These are phyloP conservation scores for Oreochromis niloticus DNA, from an alignment of 2,113 vertebrate genomes.

Conservation along the genomic window DNA sequence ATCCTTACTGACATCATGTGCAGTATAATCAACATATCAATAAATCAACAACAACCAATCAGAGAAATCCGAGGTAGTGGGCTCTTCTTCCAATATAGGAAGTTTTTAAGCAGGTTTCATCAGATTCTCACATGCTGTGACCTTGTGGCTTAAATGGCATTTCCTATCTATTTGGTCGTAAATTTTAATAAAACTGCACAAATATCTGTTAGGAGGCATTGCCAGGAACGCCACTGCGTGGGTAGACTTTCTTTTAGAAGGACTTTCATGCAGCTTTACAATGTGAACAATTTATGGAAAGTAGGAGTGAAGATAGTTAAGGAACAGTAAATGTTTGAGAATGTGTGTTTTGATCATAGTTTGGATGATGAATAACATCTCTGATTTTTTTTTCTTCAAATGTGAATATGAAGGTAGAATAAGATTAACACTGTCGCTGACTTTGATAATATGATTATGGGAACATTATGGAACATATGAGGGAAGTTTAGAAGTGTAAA, in stretches of 20 bases:
- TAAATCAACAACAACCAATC: neutral
- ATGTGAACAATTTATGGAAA: neutral
- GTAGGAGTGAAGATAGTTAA: neutral
- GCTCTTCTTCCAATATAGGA: neutral
- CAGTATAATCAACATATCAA: neutral
- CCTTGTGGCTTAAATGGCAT: neutral
- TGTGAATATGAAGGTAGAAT: neutral
- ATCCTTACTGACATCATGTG: neutral
- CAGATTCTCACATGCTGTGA: neutral
- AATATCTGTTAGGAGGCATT: neutral
- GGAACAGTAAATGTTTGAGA: neutral
- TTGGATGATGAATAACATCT: rapidly evolving
- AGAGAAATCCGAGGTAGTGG: neutral
- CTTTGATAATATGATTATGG: neutral
- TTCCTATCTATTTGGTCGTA: neutral
- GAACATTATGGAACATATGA: neutral
- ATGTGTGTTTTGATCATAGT: neutral
- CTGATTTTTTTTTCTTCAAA: neutral
- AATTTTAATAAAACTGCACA: rapidly evolving
- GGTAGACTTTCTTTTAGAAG: neutral
- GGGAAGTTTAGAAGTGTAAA: rapidly evolving
- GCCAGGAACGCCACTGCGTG: neutral
- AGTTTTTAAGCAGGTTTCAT: neutral
- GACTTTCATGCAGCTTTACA: rapidly evolving
- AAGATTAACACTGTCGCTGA: neutral